These are phyloP conservation scores for Zophobas morio DNA, from an alignment of 1,140 invertebrate genomes.

Conservation along the genomic window DNA sequence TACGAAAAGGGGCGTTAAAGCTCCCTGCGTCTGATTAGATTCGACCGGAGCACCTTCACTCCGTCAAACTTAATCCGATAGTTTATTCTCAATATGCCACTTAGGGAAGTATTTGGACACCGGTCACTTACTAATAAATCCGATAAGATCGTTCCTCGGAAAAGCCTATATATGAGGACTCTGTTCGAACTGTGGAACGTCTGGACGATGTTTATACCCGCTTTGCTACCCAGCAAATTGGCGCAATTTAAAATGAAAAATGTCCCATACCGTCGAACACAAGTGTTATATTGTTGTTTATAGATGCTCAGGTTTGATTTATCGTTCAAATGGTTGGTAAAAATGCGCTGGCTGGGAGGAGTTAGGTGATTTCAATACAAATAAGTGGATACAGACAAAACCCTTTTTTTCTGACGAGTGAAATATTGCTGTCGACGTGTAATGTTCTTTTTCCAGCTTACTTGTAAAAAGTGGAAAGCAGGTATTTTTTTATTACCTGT, in stretches of 20 bases:
- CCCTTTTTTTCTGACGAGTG: not conserved
- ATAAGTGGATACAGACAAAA: not conserved
- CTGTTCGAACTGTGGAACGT: slow-evolving; percentile 36
- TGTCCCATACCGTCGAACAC: slow-evolving; percentile 44
- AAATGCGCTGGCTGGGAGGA: not conserved
- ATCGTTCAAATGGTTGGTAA: slow-evolving; percentile 18
- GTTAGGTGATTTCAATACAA: slow-evolving; percentile 5
- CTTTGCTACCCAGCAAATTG: slow-evolving; percentile 45
- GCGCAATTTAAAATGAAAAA: slow-evolving; percentile 53
- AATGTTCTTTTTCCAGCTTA: too few relatives aligned
- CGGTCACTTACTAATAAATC: slow-evolving; percentile 48
- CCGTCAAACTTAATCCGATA: slow-evolving; percentile 49
- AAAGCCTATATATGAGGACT: not conserved
- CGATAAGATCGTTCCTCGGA: slow-evolving; percentile 40
- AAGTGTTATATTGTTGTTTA: slow-evolving; percentile 54
- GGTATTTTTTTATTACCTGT: too few relatives aligned
- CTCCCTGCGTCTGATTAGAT: slow-evolving; percentile 45
- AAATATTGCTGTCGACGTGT: too few relatives aligned
- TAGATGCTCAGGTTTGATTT: slow-evolving; percentile 32
- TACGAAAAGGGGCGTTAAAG: slow-evolving; percentile 24
- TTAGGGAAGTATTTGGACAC: slow-evolving; percentile 22
- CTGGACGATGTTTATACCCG: slow-evolving; percentile 40
- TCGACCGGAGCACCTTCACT: slow-evolving; percentile 44
- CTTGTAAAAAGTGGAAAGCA: too few relatives aligned
- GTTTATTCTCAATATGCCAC: slow-evolving; percentile 52